Base-by-base conservation (phyloP, 2,113 vertebrate genomes). In the Scortum barcoo region DNA sequence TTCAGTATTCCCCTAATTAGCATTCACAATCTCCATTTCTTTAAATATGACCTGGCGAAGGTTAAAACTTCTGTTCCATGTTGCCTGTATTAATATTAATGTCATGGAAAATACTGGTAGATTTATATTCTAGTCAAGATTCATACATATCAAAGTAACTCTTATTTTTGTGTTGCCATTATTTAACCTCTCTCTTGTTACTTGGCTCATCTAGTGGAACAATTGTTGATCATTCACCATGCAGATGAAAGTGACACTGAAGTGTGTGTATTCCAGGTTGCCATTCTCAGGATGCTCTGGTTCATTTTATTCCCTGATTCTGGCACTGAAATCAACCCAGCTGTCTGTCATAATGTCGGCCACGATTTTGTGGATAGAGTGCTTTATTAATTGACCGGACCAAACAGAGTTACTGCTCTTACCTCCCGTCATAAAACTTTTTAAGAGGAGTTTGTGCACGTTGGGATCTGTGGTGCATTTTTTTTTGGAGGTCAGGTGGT, bases 121-220 rank as follows among this genome's bases (percentile, higher is more conserved):
- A 53, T 77, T 19, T 30, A 5, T 42, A 42, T 50, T 65, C 11
- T 19, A 40, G 40, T 70, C 30, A 33, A 50, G 28, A 70, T 75
- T 36, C 13, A 53, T 20, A 13, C 1, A 44, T 53, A 74, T 33
- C 16, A 24, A 53, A 58, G 50, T 20, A 57, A 30, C 24, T 66
- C 12, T 61, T 72, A 36, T 30, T n/a, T 20, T 6, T 40, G 20
- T 58, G 67, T 36, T 82, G 61, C 38, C 42, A 51, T 77, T 56
- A 56, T 62, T 48, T 12, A 56, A 69, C 24, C 16, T 26, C 9
- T 42, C n/a, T 46, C 33, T 71, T 71, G 40, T 71, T 51, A 50
- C 4, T 65, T 40, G 19, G 51, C 36, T 75, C 58, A 69, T 78
- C 26, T 63, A 51, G 38, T 69, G 36, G 14, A 71, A 53, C 54